Evolutionary conservation across 1,140 invertebrate genomes (phyloP), one percentile per base, ranked within the genome.

Genomic region (Procambarus virginalis): DNA sequence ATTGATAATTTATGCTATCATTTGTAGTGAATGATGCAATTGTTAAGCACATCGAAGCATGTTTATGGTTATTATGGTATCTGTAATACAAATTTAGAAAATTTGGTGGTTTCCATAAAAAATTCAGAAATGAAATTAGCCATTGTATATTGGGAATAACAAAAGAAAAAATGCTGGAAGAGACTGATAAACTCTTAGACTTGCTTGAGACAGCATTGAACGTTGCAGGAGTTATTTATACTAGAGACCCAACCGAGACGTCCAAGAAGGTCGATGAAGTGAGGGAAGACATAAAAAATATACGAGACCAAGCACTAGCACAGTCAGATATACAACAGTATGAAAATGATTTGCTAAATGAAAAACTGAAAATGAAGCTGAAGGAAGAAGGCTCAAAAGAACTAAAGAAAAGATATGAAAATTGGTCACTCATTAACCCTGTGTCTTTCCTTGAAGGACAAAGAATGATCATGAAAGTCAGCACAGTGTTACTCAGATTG

Each of bases 401-500:
- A 58, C 51, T 85, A 75, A 76, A 68, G 20, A 22, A 70, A 49
- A 51, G 17, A 34, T 85, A 85, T n/a, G 34, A 76, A 34, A 48
- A 76, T 12, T 46, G 70, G n/a, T 76, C 70, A 51, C 83, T 76
- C 5, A 9, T 85, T 20, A 85, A 76, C 22, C 83, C 83, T 51
- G 83, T 76, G 3, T 76, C 48, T n/a, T 85, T 85, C 70, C 48
- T 85, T 6, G 70, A 85, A 55, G 55, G 70, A 4, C 4, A 85
- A 9, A 55, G 70, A 22, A 22, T 76, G 46, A 45, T 55, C 12
- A 34, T 85, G 49, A 55, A 48, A n/a, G 49, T 85, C 22, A 76
- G 34, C 14, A 58, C 75, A 55, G 70, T 85, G n/a, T 85, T 85
- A 76, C 70, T n/a, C 83, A 76, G 51, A 76, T 85, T 85, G 70